phyloP scores from a whole-genome alignment of 30 jellyfish, hydroid and myxozoan species.

The Haliclystus octoradiatus region DNA sequence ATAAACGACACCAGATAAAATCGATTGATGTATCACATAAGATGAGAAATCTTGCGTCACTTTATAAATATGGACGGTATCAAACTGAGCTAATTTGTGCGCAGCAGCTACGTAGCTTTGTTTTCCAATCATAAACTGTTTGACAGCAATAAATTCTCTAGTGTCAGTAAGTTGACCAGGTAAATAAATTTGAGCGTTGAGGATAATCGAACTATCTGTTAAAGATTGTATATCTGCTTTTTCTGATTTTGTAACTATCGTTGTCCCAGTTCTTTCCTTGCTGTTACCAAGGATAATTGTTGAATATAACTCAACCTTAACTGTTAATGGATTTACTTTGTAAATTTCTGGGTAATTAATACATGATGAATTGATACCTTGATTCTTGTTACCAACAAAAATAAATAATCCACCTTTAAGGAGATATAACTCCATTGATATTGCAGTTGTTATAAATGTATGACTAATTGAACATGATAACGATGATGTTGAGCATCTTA shows the following conservation, averaged over 20 bases:
- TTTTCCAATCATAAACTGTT: background rate
- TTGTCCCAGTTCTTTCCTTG: background rate
- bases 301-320: background rate
- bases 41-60: background rate
- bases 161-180: slow-evolving; percentile 1
- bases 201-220: background rate
- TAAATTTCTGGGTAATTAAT: background rate
- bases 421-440: slow-evolving; percentile 24
- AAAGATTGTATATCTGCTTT: background rate
- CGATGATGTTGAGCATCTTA: slow-evolving; percentile 23
- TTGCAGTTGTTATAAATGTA: slow-evolving; percentile 30
- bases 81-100: background rate
- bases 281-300: background rate
- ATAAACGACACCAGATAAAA: background rate
- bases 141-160: background rate
- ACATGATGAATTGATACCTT: slow-evolving; percentile 3
- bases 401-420: slow-evolving; percentile 14
- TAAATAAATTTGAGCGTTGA: background rate
- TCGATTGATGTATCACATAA: background rate
- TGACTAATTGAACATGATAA: slow-evolving; percentile 27
- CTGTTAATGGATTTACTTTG: background rate
- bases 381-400: slow-evolving; percentile 20
- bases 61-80: background rate
- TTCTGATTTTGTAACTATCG: background rate
- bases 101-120: background rate